Conservation (phyloP, 53 echinoderm and acorn worm genomes). For the Pentamera pediparva region DNA sequence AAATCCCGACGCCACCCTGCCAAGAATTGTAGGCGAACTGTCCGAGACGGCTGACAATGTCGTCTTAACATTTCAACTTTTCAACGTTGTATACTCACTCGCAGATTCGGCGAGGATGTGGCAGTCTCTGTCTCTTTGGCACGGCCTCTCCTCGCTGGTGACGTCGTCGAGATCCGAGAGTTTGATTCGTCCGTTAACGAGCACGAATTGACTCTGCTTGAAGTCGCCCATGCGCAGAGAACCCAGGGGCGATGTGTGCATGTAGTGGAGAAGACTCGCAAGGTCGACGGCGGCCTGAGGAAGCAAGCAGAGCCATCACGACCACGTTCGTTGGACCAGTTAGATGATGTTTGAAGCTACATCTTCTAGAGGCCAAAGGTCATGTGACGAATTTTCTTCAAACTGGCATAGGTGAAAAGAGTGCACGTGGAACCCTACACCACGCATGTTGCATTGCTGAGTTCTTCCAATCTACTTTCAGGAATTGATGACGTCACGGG, state of each 20-base stretch:
- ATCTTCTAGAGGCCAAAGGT: no score
- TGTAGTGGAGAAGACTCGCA: conserved; percentile 49
- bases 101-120: conserved; percentile 44
- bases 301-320: background rate
- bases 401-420: no score
- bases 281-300: conserved; percentile 58
- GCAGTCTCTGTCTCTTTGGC: conserved; percentile 53
- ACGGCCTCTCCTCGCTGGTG: conserved; percentile 51
- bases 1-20: no score
- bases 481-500: no score
- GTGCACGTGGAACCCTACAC: no score
- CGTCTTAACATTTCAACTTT: no score
- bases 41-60: no score
- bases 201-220: conserved; percentile 61
- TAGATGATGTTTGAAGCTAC: background rate
- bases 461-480: no score
- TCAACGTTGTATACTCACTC: conserved; percentile 5
- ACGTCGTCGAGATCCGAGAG: conserved; percentile 60
- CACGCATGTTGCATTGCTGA: no score
- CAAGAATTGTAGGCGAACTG: no score
- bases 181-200: conserved; percentile 43
- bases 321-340: background rate
- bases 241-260: conserved; percentile 74
- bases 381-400: no score
- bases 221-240: conserved; percentile 75